Evolutionary conservation across 2,113 vertebrate genomes (phyloP).

Genomic region (Charadrius vociferus): DNA sequence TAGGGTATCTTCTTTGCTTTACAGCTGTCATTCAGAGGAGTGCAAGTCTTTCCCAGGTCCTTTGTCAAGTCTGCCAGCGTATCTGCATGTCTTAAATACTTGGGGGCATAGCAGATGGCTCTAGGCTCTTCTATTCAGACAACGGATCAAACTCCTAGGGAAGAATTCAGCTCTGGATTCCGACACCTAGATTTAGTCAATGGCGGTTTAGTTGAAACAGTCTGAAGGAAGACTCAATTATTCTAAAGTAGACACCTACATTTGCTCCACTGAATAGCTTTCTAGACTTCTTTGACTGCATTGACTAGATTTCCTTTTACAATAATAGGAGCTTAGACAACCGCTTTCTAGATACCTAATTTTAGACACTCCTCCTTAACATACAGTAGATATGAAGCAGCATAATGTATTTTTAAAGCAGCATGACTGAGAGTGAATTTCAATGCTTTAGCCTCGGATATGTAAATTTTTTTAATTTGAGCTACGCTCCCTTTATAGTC

Average conservation of each 20-base stretch:
- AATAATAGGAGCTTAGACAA: conserved; percentile 8
- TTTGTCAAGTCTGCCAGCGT: conserved; percentile 17
- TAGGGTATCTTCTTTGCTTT: conserved; percentile 22
- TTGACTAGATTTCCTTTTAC: background rate
- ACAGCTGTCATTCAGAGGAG: background rate
- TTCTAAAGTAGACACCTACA: conserved; percentile 22
- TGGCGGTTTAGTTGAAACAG: background rate
- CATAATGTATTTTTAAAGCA: background rate
- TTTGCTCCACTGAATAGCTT: conserved; percentile 4
- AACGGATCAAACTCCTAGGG: background rate
- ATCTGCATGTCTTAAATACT: background rate
- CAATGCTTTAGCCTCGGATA: background rate
- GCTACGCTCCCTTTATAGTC: background rate
- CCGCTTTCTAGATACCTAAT: background rate
- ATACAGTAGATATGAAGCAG: background rate
- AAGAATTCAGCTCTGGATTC: background rate
- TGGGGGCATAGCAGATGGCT: background rate
- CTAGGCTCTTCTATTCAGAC: background rate
- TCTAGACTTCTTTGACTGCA: background rate
- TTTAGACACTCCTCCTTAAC: conserved; percentile 6
- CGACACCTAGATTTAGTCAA: background rate
- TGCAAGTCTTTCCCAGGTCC: background rate
- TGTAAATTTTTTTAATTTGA: background rate
- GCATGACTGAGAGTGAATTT: background rate
- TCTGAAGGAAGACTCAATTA: background rate